Conservation (phyloP, 1,140 invertebrate genomes). For the Mactra quadrangularis region DNA sequence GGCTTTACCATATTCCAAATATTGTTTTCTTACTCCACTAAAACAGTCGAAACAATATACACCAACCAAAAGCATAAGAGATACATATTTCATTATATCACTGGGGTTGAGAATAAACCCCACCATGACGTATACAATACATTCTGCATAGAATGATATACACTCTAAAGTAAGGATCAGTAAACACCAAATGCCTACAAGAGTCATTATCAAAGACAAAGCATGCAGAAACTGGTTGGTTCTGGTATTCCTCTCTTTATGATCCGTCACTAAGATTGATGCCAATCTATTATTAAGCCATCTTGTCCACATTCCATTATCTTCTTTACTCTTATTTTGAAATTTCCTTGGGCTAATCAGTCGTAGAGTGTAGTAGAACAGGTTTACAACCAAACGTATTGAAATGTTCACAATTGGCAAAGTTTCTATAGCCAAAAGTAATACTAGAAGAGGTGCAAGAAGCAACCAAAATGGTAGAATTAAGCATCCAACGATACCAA, state of each 20-base stretch:
- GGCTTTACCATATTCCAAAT: slow-evolving; percentile 7
- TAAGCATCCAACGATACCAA: slow-evolving; percentile 22
- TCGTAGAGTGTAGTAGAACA: background rate
- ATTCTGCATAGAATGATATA: slow-evolving; percentile 34
- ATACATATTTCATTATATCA: slow-evolving; percentile 45
- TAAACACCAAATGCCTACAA: slow-evolving; percentile 24
- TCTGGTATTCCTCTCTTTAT: slow-evolving; percentile 1
- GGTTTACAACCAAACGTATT: slow-evolving; percentile 15
- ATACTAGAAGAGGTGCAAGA: background rate
- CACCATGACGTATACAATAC: slow-evolving; percentile 14
- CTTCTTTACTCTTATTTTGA: background rate
- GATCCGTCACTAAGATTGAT: background rate
- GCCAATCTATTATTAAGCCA: slow-evolving; percentile 7
- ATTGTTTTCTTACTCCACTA: background rate
- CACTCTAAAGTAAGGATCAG: slow-evolving; percentile 26
- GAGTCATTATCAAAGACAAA: slow-evolving; percentile 6
- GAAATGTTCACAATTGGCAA: slow-evolving; percentile 31
- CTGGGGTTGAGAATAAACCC: slow-evolving; percentile 35
- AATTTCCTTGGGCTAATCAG: background rate
- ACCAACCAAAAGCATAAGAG: background rate
- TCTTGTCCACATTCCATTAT: background rate
- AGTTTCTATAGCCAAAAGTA: background rate
- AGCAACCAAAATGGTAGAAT: slow-evolving; percentile 19
- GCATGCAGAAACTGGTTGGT: slow-evolving; percentile 27
- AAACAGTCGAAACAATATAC: slow-evolving; percentile 36